Percentiles rank a stretch among this genome's conserved stretches.
These are phyloP conservation scores for Chlorocebus sabaeus DNA, from an alignment of 2,113 vertebrate species.

Conservation along the genomic window DNA sequence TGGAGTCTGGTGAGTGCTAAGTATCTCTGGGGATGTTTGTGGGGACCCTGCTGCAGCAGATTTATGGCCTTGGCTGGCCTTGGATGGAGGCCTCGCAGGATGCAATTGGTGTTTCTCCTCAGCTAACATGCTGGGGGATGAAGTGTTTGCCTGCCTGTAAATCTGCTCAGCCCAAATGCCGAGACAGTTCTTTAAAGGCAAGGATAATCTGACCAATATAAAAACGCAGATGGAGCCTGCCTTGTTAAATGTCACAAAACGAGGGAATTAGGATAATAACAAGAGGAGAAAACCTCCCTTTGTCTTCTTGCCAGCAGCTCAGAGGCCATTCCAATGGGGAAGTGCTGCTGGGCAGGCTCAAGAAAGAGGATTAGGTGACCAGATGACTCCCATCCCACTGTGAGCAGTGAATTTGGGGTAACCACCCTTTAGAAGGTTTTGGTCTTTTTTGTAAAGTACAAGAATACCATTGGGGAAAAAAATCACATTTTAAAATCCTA, in stretches of 20 bases:
- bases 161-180: conserved; percentile 47
- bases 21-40: neutral
- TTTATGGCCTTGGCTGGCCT: neutral
- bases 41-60: neutral
- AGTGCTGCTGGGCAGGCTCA: neutral
- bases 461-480: neutral
- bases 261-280: conserved; percentile 35
- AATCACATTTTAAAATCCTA: neutral
- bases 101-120: neutral
- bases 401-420: neutral
- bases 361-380: neutral
- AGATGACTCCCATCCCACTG: neutral
- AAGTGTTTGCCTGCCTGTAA: neutral
- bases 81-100: neutral
- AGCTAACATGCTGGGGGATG: neutral
- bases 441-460: neutral
- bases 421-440: neutral
- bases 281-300: neutral
- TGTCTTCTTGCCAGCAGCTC: neutral
- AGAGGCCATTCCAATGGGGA: neutral
- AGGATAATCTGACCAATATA: conserved; percentile 58
- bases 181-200: conserved; percentile 45
- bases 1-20: neutral
- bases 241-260: conserved; percentile 63
- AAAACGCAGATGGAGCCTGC: conserved; percentile 44